These are phyloP conservation scores for Aphelocoma californica DNA, from an alignment of 2,797 vertebrate genomes.

Conservation along the genomic window DNA sequence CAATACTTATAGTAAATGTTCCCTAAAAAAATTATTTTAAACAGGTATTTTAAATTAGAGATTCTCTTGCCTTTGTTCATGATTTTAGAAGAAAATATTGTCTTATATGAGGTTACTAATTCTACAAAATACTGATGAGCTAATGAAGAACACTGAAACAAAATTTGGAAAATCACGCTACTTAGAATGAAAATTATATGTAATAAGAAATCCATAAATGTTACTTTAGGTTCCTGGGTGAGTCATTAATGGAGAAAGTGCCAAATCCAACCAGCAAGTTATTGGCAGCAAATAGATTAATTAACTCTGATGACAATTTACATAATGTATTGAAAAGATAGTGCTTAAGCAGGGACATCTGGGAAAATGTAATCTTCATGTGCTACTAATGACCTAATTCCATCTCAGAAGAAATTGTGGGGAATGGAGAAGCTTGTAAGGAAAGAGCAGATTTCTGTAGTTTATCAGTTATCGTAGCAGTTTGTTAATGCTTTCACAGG, in stretches of 20 bases:
- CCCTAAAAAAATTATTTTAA: background rate
- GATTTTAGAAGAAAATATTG: background rate
- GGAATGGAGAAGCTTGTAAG: background rate
- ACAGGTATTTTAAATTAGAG: background rate
- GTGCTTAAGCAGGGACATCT: background rate
- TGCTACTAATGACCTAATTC: background rate
- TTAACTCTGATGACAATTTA: background rate
- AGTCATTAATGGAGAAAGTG: background rate
- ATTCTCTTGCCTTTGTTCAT: background rate
- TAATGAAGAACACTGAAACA: background rate
- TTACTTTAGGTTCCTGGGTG: background rate
- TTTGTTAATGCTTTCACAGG: background rate
- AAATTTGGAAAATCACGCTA: background rate
- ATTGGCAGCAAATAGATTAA: background rate
- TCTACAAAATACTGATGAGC: background rate
- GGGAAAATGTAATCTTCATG: background rate
- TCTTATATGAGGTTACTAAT: background rate
- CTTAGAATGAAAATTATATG: background rate
- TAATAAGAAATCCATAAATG: background rate
- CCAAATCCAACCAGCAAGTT: background rate
- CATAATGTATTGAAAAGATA: background rate
- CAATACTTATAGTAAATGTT: background rate
- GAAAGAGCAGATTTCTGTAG: background rate
- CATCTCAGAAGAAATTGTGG: background rate
- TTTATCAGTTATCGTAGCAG: background rate